phyloP scores from a whole-genome alignment of 2,888 invertebrate genomes.

The Halictus ligatus region DNA sequence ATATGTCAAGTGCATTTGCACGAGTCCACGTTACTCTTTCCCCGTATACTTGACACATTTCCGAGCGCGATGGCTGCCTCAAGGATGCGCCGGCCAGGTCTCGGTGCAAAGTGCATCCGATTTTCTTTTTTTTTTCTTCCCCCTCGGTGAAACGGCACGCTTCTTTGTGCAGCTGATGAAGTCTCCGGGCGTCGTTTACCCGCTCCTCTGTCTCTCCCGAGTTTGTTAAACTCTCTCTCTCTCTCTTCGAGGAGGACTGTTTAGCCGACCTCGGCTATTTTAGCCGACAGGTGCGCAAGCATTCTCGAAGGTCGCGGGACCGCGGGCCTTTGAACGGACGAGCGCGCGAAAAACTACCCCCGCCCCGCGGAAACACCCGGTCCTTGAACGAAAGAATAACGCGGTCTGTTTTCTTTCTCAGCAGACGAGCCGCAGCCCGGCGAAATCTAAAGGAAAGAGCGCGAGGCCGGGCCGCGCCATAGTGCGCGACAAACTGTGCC shows the following conservation, averaged over 20 bases:
- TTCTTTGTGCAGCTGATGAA: conserved; percentile 36
- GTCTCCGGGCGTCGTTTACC: conserved; percentile 17
- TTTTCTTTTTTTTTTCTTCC: conserved; percentile 17
- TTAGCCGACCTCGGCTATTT: conserved; percentile 26
- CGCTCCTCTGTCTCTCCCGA: background rate
- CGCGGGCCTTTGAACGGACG: background rate
- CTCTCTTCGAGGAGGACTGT: background rate
- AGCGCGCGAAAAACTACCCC: background rate
- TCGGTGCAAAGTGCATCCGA: conserved; percentile 20
- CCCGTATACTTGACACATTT: conserved; percentile 24
- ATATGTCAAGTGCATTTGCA: conserved; percentile 5
- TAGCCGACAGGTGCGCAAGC: conserved; percentile 14
- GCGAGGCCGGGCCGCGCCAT: background rate
- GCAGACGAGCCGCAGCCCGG: background rate
- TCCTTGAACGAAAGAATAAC: conserved; percentile 11
- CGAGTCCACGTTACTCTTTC: conserved; percentile 14
- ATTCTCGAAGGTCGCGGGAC: conserved; percentile 17
- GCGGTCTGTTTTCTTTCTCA: background rate
- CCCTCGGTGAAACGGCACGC: conserved; percentile 8
- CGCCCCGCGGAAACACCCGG: background rate
- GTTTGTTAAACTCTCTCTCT: background rate
- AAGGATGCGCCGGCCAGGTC: conserved; percentile 13
- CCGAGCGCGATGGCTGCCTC: background rate
- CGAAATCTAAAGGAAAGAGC: background rate
- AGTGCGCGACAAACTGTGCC: background rate